A percentile compares a stretch with the other conserved stretches of the same genome.
These are phyloP conservation scores for Mycteria americana DNA, from an alignment of 2,797 vertebrate species.

Conservation along the genomic window DNA sequence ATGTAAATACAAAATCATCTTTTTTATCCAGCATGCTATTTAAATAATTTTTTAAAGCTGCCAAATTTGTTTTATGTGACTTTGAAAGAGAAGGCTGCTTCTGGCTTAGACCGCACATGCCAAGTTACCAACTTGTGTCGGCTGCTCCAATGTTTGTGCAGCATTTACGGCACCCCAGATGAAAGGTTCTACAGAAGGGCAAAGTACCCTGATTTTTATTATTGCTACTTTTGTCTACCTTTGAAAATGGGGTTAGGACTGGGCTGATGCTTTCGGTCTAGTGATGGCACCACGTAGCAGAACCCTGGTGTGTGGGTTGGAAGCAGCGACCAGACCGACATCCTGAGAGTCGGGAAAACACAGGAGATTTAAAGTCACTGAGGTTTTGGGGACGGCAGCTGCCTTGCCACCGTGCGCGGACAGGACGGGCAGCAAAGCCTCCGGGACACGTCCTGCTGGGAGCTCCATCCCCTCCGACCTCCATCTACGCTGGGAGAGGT, in stretches of 20 bases:
- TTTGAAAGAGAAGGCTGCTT: constrained; percentile 4
- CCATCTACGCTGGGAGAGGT: rapidly evolving
- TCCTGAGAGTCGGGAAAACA: not conserved
- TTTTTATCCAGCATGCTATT: not conserved
- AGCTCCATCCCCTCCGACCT: not conserved
- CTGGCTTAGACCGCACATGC: not conserved
- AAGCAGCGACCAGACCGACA: not conserved
- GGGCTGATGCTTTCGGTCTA: not conserved
- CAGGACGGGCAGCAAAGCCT: not conserved
- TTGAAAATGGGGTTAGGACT: not conserved
- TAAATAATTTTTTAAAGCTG: constrained; percentile 12
- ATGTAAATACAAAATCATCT: constrained; percentile 19
- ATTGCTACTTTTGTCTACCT: not conserved
- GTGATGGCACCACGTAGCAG: not conserved
- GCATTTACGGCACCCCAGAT: not conserved
- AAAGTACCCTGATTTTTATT: not conserved
- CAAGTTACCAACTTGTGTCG: not conserved
- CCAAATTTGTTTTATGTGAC: constrained; percentile 4
- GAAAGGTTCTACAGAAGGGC: constrained; percentile 18
- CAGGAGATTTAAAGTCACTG: not conserved
- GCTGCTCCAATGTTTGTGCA: constrained; percentile 22
- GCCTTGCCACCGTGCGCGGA: not conserved
- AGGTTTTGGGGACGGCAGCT: not conserved
- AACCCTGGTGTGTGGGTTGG: not conserved
- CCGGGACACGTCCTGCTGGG: not conserved